A percentile compares a stretch with the other conserved stretches of the same genome.
Conservation (phyloP, 2,113 vertebrate genomes). For the Pteruthius melanotis region DNA sequence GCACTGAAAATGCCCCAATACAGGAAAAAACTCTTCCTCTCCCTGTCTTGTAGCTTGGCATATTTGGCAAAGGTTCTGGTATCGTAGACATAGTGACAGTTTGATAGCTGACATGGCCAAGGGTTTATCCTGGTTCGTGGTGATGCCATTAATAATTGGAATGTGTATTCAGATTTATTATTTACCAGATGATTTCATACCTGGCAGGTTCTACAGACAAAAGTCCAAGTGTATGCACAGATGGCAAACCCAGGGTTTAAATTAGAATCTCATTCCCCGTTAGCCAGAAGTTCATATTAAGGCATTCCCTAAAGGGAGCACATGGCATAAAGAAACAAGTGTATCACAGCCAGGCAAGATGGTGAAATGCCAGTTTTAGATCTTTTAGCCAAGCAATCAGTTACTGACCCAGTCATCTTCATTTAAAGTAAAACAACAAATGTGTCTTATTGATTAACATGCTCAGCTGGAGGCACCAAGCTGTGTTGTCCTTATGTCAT, state of each 20-base stretch:
- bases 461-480: constrained; percentile 14
- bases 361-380: constrained; percentile 40
- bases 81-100: not conserved
- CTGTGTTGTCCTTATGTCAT: not conserved
- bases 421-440: constrained; percentile 10
- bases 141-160: constrained; percentile 37
- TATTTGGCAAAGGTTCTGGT: not conserved
- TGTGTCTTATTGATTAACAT: constrained; percentile 15
- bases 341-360: constrained; percentile 37
- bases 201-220: constrained; percentile 35
- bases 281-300: constrained; percentile 35
- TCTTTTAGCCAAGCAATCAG: constrained; percentile 25
- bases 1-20: not conserved
- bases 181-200: constrained; percentile 52
- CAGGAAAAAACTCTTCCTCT: not conserved
- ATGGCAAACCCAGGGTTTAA: constrained; percentile 39
- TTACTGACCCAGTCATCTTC: constrained; percentile 48
- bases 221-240: constrained; percentile 39
- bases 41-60: not conserved
- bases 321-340: constrained; percentile 4
- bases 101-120: not conserved
- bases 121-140: not conserved
- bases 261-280: constrained; percentile 32
- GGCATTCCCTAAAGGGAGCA: constrained; percentile 46
- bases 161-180: not conserved